phyloP scores from a whole-genome alignment of 2,888 invertebrate species.

The Ophion costatus region DNA sequence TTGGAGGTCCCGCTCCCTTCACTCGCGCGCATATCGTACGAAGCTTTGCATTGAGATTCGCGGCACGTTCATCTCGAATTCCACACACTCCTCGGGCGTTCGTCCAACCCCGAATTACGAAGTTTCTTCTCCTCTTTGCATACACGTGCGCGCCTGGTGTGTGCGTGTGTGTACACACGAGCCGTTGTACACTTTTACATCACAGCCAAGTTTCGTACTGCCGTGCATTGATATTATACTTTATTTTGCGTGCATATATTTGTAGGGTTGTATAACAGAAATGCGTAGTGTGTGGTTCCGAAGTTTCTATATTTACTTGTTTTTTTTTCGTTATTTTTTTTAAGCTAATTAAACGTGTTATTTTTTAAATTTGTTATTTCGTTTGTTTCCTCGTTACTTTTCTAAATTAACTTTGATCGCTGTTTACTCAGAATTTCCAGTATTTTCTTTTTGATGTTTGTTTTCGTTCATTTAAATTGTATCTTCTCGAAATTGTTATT shows the following conservation, averaged over 20 bases:
- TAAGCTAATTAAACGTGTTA: neutral
- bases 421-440: no score
- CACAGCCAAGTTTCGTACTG: neutral
- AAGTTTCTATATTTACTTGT: neutral
- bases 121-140: conserved; percentile 53
- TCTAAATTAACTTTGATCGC: neutral
- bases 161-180: neutral
- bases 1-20: conserved; percentile 49
- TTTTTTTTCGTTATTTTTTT: neutral
- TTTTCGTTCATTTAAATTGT: no score
- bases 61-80: conserved; percentile 66
- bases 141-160: conserved; percentile 41
- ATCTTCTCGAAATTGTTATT: no score
- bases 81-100: conserved; percentile 62
- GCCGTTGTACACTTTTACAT: conserved; percentile 6
- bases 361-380: neutral
- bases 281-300: neutral
- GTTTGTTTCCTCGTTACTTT: neutral
- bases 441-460: no score
- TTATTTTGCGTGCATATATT: neutral
- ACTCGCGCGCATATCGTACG: conserved; percentile 45
- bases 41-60: conserved; percentile 55
- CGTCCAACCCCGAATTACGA: conserved; percentile 63
- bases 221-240: neutral
- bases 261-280: neutral